phyloP scores from a whole-genome alignment of 2,888 invertebrate species.

The Eucriotettix oculatus region DNA sequence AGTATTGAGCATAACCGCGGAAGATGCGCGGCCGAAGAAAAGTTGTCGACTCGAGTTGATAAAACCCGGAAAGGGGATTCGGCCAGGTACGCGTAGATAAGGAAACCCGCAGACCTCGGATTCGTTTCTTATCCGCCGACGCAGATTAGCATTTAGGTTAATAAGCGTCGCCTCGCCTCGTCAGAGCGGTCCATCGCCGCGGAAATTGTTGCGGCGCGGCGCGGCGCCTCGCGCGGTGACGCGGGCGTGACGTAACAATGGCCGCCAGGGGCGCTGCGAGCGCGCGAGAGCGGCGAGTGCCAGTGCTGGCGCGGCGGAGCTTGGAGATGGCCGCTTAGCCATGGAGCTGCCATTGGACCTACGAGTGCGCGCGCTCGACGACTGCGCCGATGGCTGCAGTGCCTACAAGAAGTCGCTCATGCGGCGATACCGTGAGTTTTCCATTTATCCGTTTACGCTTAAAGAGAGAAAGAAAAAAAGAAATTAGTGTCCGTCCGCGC shows the following conservation, averaged over 20 bases:
- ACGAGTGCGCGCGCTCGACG: neutral
- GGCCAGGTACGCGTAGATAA: no score
- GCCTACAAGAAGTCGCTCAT: neutral
- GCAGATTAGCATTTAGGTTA: no score
- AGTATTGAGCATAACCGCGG: no score
- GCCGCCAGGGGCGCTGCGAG: neutral
- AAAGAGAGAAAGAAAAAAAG: no score
- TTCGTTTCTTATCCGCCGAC: no score
- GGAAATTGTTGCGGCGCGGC: neutral
- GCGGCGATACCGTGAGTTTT: neutral
- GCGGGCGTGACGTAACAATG: neutral
- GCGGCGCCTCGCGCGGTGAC: neutral
- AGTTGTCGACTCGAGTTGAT: no score
- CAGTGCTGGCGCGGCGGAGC: neutral
- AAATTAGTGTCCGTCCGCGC: no score
- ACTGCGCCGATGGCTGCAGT: neutral
- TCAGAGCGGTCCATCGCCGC: no score
- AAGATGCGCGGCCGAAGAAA: no score
- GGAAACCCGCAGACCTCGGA: no score
- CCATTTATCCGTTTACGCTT: neutral
- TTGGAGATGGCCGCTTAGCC: neutral
- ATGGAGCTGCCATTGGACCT: neutral
- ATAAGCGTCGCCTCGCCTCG: no score
- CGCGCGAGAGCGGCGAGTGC: neutral
- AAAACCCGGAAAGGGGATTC: no score